Conservation (phyloP, 2,888 invertebrate species). For the Drosophila siamana region DNA sequence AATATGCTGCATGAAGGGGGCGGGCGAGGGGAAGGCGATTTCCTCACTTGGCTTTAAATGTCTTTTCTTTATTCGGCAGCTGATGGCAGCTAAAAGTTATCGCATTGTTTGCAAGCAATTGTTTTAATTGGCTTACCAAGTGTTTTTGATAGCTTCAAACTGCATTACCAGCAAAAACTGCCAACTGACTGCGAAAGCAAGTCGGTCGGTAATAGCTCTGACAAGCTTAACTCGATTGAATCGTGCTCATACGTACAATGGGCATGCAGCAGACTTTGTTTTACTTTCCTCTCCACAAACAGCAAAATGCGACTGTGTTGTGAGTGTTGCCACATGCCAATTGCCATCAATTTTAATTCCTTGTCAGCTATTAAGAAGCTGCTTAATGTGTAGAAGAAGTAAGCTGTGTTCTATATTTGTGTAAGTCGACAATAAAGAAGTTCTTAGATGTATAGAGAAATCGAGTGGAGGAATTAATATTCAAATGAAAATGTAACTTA, state of each 20-base stretch:
- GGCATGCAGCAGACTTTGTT: neutral
- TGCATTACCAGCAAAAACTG: neutral
- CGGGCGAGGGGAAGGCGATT: neutral
- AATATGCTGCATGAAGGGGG: slow-evolving; percentile 19
- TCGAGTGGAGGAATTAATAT: no score
- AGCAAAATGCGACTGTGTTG: neutral
- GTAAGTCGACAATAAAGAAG: neutral
- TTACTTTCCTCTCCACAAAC: neutral
- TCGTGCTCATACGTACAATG: slow-evolving; percentile 13
- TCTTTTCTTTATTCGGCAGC: slow-evolving; percentile 7
- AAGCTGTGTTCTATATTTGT: neutral
- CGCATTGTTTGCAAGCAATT: slow-evolving; percentile 44
- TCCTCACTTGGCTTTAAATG: slow-evolving; percentile 28
- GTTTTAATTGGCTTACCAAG: slow-evolving; percentile 64
- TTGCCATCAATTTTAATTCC: neutral
- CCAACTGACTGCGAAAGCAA: neutral
- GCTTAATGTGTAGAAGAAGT: neutral
- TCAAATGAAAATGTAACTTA: no score
- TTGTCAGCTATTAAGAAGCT: neutral
- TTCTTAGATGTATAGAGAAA: neutral
- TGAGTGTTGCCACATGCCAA: neutral
- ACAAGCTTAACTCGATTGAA: slow-evolving; percentile 17
- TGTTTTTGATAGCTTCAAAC: slow-evolving; percentile 46
- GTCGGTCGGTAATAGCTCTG: slow-evolving; percentile 4
- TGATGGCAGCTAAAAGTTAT: slow-evolving; percentile 12